These are phyloP conservation scores for Sphecodes monilicornis DNA, from an alignment of 2,888 invertebrate species.

Conservation along the genomic window DNA sequence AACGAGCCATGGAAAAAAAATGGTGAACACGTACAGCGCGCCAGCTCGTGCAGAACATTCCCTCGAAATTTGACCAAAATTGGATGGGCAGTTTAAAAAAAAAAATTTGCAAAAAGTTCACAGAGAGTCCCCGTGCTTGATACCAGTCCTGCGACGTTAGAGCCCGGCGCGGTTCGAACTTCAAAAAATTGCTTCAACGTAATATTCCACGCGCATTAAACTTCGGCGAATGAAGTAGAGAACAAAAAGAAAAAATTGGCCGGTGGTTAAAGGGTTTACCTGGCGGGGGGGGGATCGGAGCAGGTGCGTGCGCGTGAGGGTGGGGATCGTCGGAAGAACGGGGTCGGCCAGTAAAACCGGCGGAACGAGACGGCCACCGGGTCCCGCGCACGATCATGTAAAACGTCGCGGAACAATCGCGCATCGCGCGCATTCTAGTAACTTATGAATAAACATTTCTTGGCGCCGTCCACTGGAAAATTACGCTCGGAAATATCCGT, in stretches of 20 bases:
- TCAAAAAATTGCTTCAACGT: background rate
- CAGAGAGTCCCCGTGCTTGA: background rate
- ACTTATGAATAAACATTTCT: constrained; percentile 82
- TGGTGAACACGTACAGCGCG: background rate
- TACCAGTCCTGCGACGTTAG: too few species aligned
- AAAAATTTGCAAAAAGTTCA: background rate
- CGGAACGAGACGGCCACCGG: constrained; percentile 39
- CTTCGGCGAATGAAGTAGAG: background rate
- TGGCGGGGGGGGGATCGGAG: background rate
- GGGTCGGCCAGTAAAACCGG: constrained; percentile 29
- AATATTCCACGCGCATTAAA: background rate
- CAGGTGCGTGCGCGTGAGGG: background rate
- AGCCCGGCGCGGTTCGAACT: background rate
- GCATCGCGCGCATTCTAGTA: constrained; percentile 74
- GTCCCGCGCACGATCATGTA: constrained; percentile 49
- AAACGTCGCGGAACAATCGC: constrained; percentile 74
- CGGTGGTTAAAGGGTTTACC: background rate
- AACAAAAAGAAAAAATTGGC: background rate
- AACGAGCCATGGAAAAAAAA: background rate
- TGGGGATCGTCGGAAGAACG: background rate
- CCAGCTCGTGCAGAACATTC: background rate
- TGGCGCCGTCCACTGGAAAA: constrained; percentile 77
- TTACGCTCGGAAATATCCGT: constrained; percentile 77
- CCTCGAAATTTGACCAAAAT: background rate
- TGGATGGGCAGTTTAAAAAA: background rate